These are phyloP conservation scores for Montipora foliosa DNA, from an alignment of 64 coral and sea anemone species.

Conservation along the genomic window DNA sequence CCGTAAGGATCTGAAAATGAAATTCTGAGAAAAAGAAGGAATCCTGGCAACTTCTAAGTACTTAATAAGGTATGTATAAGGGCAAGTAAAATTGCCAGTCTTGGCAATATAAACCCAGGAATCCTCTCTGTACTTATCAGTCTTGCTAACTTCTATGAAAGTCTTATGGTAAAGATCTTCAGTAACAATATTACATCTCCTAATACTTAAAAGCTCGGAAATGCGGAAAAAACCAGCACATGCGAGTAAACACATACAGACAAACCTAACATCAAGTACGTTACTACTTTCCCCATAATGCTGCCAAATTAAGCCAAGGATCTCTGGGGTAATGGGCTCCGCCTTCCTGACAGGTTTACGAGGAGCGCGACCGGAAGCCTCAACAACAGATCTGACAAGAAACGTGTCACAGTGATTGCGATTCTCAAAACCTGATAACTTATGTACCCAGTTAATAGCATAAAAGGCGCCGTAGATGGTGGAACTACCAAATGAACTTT, in stretches of 20 bases:
- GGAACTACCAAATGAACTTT: no score
- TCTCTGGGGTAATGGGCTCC: not conserved
- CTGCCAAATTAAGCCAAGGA: not conserved
- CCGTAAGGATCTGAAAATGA: not conserved
- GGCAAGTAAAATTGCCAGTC: no score
- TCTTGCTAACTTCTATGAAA: no score
- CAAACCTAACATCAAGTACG: no score
- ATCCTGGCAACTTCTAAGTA: constrained; percentile 15
- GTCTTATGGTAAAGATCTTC: no score
- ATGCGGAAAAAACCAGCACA: no score
- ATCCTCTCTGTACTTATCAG: no score
- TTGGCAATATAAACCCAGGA: no score
- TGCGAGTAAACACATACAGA: no score
- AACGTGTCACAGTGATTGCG: not conserved
- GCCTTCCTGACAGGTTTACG: not conserved
- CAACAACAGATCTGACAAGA: not conserved
- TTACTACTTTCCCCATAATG: not conserved
- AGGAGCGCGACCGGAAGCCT: not conserved
- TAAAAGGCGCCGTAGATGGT: not conserved
- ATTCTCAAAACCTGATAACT: constrained; percentile 9
- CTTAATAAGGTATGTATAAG: not conserved
- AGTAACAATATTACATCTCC: no score
- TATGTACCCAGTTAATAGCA: constrained; percentile 7
- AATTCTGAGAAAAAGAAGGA: not conserved
- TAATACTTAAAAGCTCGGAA: no score